These are phyloP conservation scores for Radopholus similis DNA, from an alignment of 1,140 invertebrate species.

Conservation along the genomic window DNA sequence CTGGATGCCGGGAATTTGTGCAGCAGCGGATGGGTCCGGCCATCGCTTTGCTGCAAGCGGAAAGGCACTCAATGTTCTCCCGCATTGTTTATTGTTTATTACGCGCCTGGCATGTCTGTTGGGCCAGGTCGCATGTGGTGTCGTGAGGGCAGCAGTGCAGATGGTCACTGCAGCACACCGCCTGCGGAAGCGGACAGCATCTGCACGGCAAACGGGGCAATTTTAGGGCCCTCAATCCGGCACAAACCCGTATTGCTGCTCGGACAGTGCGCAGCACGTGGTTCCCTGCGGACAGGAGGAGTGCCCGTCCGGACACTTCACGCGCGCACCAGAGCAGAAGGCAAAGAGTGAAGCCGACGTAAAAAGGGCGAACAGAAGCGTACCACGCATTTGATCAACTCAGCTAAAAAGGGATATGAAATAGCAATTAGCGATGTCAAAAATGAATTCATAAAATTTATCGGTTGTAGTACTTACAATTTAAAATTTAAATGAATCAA, in stretches of 20 bases:
- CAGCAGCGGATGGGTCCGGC: neutral
- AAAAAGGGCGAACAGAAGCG: too few species aligned
- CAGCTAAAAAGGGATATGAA: too few species aligned
- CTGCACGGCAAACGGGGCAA: constrained; percentile 42
- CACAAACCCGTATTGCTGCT: constrained; percentile 8
- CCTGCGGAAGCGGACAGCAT: constrained; percentile 62
- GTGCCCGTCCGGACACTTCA: constrained; percentile 19
- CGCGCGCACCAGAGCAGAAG: too few species aligned
- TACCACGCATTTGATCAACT: too few species aligned
- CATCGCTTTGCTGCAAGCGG: neutral
- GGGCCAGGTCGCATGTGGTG: constrained; percentile 42
- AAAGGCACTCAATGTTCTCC: neutral
- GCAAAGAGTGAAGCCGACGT: too few species aligned
- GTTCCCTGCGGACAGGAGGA: constrained; percentile 26
- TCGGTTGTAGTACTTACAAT: too few species aligned
- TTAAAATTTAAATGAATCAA: too few species aligned
- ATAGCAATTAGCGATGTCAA: too few species aligned
- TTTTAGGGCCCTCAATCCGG: neutral
- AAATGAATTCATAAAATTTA: too few species aligned
- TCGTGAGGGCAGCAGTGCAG: constrained; percentile 60
- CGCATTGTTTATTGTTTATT: neutral
- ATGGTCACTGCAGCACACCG: constrained; percentile 57
- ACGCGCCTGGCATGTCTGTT: constrained; percentile 10
- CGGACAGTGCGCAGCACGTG: constrained; percentile 18
- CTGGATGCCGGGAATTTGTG: neutral